Evolutionary conservation across 2,888 invertebrate genomes (phyloP), one percentile per base, ranked within the genome.

Genomic region (Netelia inedita): DNA sequence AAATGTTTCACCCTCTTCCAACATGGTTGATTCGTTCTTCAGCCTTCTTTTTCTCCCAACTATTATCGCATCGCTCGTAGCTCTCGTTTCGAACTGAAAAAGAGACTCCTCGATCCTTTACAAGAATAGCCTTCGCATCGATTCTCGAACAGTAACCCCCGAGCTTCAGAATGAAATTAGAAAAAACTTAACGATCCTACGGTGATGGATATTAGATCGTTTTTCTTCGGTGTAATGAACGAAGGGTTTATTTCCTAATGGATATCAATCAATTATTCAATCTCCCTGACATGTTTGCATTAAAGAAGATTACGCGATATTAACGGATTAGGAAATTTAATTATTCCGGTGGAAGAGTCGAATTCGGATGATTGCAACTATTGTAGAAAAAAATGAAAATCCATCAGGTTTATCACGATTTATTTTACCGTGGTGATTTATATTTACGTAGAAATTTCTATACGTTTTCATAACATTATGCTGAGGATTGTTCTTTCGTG

Each of bases 1-100:
- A 72, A 80, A 76, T 28, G 59, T 76, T 72, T 72, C 19, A 11
- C 19, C 14, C 41, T 61, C 41, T 59, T 23, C 65, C 28, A 23
- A 41, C 43, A 6, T 3, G n/a, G 28, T 57, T 35, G 35, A 55
- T 16, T 14, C 35, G 6, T n/a, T 57, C 11, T 23, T 35, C 23
- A 16, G 16, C 53, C 19, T 75, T 69, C 53, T 14, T 21, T 19
- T 11, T 21, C 53, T 53, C 19, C n/a, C 6, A 23, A 50, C 23
- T 11, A 19, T 43, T 66, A 16, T 66, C 35, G 35, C 35, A 23
- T 61, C 16, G 23, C 61, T 61, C 23, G 61, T 53, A 3, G 1
- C 53, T 50, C 50, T 53, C n/a, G 53, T n/a, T 53, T 6, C 53
- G 53, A 53, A 16, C n/a, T 8, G 53, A 16, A 53, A 53, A 53